These are phyloP conservation scores for Zingel zingel DNA, from an alignment of 2,113 vertebrate genomes.

Conservation along the genomic window DNA sequence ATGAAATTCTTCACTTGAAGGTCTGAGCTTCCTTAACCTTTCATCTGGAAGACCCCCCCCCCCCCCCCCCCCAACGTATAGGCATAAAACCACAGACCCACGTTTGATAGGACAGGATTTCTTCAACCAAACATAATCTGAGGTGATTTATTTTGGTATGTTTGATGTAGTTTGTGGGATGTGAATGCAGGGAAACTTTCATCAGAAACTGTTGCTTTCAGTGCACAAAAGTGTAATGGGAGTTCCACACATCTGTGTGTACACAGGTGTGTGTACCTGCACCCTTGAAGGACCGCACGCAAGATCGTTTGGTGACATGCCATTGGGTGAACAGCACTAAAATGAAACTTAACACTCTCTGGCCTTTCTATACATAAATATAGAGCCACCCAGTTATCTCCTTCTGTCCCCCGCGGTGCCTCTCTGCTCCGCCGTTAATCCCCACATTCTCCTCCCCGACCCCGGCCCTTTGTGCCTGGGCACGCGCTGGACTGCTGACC, in stretches of 20 bases:
- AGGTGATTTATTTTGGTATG: background rate
- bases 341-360: background rate
- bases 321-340: background rate
- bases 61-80: no score
- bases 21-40: background rate
- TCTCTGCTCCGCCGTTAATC: constrained; percentile 69
- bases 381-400: background rate
- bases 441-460: constrained; percentile 69
- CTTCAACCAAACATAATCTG: background rate
- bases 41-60: background rate
- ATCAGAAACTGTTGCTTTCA: background rate
- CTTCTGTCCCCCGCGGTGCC: constrained; percentile 22
- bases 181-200: background rate
- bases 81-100: background rate
- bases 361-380: constrained; percentile 6
- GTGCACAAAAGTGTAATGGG: background rate
- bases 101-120: background rate
- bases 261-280: background rate
- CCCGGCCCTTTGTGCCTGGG: constrained; percentile 69
- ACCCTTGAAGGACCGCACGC: background rate
- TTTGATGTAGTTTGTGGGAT: background rate
- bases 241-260: background rate
- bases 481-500: constrained; percentile 82
- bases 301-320: background rate
- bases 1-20: background rate